Conservation (phyloP, 2,797 vertebrate genomes). For the Loriculus beryllinus region DNA sequence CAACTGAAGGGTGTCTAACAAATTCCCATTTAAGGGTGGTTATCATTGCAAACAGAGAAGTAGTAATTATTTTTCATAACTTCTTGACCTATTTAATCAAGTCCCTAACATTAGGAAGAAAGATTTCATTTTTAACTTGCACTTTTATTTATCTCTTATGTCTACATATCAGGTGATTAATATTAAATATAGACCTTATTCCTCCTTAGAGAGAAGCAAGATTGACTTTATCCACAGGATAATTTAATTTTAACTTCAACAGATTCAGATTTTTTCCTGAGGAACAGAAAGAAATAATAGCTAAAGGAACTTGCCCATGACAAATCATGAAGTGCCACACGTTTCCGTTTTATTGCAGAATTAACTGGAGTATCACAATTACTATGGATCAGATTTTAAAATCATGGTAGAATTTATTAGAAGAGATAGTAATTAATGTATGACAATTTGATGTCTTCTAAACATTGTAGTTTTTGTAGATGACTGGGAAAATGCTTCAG, state of each 20-base stretch:
- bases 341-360: not conserved
- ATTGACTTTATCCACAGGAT: conserved; percentile 10
- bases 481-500: not conserved
- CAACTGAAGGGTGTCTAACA: conserved; percentile 19
- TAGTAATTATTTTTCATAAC: not conserved
- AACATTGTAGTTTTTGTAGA: not conserved
- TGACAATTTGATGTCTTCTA: not conserved
- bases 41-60: not conserved
- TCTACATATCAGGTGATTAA: not conserved
- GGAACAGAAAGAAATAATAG: not conserved
- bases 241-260: conserved; percentile 22
- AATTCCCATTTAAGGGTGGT: not conserved
- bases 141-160: not conserved
- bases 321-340: not conserved
- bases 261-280: not conserved
- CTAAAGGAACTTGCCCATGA: not conserved
- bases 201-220: not conserved
- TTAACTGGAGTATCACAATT: not conserved
- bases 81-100: not conserved
- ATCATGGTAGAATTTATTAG: not conserved
- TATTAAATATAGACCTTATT: not conserved
- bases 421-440: not conserved
- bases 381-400: not conserved
- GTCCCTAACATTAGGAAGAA: not conserved
- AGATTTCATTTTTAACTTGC: not conserved